These are phyloP conservation scores for Helicoverpa assulta DNA, from an alignment of 2,888 invertebrate genomes.

Conservation along the genomic window DNA sequence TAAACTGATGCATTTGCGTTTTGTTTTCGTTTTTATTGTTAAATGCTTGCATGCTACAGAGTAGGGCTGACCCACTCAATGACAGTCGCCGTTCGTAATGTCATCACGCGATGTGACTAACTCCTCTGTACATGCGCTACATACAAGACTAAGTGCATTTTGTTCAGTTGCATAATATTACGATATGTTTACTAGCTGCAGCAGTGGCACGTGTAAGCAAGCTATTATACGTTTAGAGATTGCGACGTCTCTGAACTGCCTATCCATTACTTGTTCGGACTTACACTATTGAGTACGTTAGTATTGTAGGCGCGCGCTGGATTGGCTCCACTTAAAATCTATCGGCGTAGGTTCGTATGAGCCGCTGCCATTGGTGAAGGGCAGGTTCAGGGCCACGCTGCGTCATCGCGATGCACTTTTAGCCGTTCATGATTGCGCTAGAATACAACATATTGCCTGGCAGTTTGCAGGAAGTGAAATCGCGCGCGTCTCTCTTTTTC, in stretches of 20 bases:
- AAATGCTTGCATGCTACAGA: not conserved
- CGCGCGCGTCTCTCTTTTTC: slow-evolving; percentile 55
- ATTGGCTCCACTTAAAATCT: slow-evolving; percentile 12
- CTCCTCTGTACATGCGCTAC: slow-evolving; percentile 19
- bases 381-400: slow-evolving; percentile 72
- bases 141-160: slow-evolving; percentile 57
- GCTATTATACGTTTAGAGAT: slow-evolving; percentile 35
- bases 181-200: slow-evolving; percentile 71
- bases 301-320: slow-evolving; percentile 34
- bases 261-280: slow-evolving; percentile 59
- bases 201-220: slow-evolving; percentile 76
- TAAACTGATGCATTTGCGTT: too few relatives aligned
- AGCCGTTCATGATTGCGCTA: slow-evolving; percentile 59
- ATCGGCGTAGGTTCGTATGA: slow-evolving; percentile 1
- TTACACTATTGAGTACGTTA: slow-evolving; percentile 6
- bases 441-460: slow-evolving; percentile 57
- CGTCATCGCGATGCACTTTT: slow-evolving; percentile 73
- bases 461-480: slow-evolving; percentile 58
- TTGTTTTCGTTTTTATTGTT: too few relatives aligned
- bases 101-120: slow-evolving; percentile 35
- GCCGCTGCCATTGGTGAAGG: slow-evolving; percentile 45
- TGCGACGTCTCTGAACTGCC: slow-evolving; percentile 22
- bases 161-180: slow-evolving; percentile 77
- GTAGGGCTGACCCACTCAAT: not conserved
- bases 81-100: slow-evolving; percentile 7